phyloP scores from a whole-genome alignment of 2,797 vertebrate species.

The Crotalus adamanteus region DNA sequence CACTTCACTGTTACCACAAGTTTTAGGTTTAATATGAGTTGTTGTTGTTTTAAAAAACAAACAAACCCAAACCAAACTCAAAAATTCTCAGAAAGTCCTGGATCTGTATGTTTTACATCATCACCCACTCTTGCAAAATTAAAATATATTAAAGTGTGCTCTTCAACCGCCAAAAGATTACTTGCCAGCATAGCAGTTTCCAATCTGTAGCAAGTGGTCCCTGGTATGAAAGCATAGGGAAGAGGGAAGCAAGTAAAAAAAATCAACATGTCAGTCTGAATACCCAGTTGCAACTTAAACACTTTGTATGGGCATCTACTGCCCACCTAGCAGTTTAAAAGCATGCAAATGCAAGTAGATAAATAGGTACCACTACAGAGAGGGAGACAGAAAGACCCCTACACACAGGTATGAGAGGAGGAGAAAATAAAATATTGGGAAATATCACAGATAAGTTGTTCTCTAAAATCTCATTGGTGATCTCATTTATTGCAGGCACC shows the following conservation, averaged over 20 bases:
- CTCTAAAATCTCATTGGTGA: neutral
- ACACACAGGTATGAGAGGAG: neutral
- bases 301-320: neutral
- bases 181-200: neutral
- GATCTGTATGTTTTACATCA: neutral
- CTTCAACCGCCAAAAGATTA: neutral
- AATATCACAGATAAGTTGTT: neutral
- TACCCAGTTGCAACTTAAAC: neutral
- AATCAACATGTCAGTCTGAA: neutral
- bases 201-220: neutral
- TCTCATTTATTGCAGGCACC: neutral
- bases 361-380: neutral
- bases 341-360: neutral
- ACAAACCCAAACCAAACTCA: neutral
- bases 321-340: neutral
- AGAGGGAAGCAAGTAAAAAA: neutral
- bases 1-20: too few relatives aligned
- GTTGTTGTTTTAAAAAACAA: too few relatives aligned
- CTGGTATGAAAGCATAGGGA: neutral
- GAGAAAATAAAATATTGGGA: neutral
- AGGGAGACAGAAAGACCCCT: neutral
- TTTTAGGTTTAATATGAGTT: too few relatives aligned
- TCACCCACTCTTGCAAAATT: neutral
- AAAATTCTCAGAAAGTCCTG: neutral
- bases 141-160: neutral